A percentile compares a stretch with the other conserved stretches of the same genome.
Conservation (phyloP, 2,113 vertebrate genomes). For the Pycnonotus jocosus region DNA sequence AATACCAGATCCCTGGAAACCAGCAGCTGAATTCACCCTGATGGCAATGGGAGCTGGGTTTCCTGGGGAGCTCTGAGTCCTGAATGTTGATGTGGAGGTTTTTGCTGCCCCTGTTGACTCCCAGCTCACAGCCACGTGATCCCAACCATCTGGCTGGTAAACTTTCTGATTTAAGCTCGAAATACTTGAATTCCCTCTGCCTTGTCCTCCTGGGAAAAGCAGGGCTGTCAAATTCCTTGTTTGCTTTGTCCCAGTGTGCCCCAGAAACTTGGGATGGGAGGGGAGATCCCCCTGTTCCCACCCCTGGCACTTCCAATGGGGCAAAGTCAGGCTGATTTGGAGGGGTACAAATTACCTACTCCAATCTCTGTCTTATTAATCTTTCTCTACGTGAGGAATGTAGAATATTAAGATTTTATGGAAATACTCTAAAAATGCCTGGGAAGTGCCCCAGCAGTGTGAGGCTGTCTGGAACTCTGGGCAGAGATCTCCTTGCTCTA, state of each 20-base stretch:
- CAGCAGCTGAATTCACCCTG: background rate
- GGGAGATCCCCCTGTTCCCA: background rate
- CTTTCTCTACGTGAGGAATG: background rate
- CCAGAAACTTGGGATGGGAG: background rate
- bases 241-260: background rate
- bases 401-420: background rate
- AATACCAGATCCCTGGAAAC: background rate
- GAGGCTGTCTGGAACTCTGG: background rate
- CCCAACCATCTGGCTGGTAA: background rate
- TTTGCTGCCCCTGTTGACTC: background rate
- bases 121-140: background rate
- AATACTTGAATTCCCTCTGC: background rate
- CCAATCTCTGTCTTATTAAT: background rate
- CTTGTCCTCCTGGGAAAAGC: background rate
- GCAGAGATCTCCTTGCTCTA: background rate
- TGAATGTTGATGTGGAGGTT: background rate
- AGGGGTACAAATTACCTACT: background rate
- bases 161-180: background rate
- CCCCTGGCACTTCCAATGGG: background rate
- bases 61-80: background rate
- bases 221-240: background rate
- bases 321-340: rapidly evolving
- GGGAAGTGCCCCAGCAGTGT: background rate
- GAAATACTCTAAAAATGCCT: background rate
- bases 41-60: background rate